Conservation (phyloP, 2,888 invertebrate genomes). For the Nemurella pictetii region DNA sequence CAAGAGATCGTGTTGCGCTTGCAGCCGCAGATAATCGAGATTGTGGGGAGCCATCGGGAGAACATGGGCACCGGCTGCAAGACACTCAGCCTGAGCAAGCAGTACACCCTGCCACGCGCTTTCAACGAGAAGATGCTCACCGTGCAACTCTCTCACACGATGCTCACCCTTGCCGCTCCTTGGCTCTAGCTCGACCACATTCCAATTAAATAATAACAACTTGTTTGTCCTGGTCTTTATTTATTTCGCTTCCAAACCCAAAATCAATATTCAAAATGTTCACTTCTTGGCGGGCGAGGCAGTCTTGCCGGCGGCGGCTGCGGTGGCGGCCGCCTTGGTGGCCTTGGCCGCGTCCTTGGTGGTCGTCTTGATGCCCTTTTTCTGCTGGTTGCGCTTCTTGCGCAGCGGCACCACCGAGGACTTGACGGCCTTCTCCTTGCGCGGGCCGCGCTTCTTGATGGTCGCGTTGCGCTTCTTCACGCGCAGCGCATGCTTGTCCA, state of each 20-base stretch:
- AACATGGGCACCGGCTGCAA: not conserved
- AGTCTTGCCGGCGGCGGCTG: not conserved
- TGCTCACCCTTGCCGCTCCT: not conserved
- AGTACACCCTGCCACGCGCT: not conserved
- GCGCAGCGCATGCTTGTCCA: not conserved
- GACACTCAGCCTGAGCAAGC: not conserved
- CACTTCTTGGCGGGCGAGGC: not conserved
- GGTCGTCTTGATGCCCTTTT: slow-evolving; percentile 45
- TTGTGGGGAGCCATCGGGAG: not conserved
- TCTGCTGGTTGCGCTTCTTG: slow-evolving; percentile 49
- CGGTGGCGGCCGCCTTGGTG: not conserved
- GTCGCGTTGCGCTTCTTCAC: not conserved
- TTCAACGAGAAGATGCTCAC: not conserved
- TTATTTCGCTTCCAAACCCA: not conserved
- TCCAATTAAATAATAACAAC: not conserved
- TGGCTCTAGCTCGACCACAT: not conserved
- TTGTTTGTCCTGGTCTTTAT: not conserved
- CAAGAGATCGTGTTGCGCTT: not conserved
- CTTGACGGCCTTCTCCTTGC: slow-evolving; percentile 58
- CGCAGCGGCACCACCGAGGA: slow-evolving; percentile 45
- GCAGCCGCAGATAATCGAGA: not conserved
- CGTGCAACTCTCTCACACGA: not conserved
- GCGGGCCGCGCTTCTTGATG: slow-evolving; percentile 52
- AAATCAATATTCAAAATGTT: not conserved
- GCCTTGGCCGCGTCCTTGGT: slow-evolving; percentile 48